Evolutionary conservation across 2,797 vertebrate species (phyloP).

Genomic region (Peromyscus melanophrys): DNA sequence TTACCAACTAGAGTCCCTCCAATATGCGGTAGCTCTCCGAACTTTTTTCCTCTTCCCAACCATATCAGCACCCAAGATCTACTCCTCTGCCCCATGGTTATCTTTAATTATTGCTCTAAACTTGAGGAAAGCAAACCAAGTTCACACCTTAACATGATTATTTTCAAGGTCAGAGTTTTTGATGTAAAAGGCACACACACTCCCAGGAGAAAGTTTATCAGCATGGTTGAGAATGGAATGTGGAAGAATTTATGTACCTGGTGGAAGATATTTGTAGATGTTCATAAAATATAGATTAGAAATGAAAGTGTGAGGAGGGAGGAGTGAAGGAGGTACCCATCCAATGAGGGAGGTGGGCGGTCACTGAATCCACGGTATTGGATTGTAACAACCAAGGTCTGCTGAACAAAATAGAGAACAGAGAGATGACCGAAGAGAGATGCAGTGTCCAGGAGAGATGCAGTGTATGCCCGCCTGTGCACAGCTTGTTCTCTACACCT

Average conservation of each 20-base stretch:
- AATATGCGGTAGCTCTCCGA: rapidly evolving
- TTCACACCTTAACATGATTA: neutral
- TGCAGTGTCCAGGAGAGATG: neutral
- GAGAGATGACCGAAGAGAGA: neutral
- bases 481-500: neutral
- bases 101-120: slow-evolving; percentile 34
- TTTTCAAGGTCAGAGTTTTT: slow-evolving; percentile 25
- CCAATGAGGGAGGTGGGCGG: neutral
- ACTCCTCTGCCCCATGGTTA: no score
- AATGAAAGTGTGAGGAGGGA: neutral
- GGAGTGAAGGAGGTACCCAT: neutral
- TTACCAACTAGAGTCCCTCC: no score
- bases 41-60: neutral
- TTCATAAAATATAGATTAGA: neutral
- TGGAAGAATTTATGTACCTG: neutral
- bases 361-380: neutral
- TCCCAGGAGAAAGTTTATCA: neutral
- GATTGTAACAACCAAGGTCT: neutral
- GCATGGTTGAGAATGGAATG: neutral
- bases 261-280: neutral
- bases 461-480: rapidly evolving
- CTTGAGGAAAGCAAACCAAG: neutral
- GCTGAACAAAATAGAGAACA: neutral
- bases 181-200: neutral
- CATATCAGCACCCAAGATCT: neutral